Base-by-base conservation (phyloP, 92 coral and sea anemone genomes). In the Diadumene lineata region DNA sequence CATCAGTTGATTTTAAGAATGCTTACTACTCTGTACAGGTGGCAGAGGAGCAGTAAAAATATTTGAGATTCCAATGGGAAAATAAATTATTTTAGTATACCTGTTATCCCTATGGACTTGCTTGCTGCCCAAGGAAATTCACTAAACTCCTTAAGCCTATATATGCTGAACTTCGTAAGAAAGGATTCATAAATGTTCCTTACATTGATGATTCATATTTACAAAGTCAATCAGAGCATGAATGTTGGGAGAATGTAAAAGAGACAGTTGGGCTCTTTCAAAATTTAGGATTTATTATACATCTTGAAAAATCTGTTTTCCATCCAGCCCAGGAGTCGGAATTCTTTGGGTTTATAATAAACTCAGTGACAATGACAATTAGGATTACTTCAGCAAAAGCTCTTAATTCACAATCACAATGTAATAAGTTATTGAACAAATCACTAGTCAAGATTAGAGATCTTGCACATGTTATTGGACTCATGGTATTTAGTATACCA, bases 281-380 rank as follows among this genome's bases (percentile, higher is more conserved):
- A 23, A 73, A 79, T 16, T 50, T 79, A 46, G 72, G 84, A 9
- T 71, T 79, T 44, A 70, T 60, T 56, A 60, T 70, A 75, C 82
- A 57, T 34, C 82, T 68, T 19, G 46, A 78, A 74, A 68, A 66
- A 50, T 56, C 61, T 31, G 68, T 68, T 16, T 68, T 78, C n/a
- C 1, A 13, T 0, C 76, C 76, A 7, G 34, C 43, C 11, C 33
- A 56, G 19, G 73, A n/a, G 32, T 32, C 68, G 33, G 34, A 31
- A 1, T 68, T 67, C 18, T n/a, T 68, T 18, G 75, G 76, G 60
- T 34, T 78, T 69, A 43, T 51, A 21, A 64, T 76, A 43, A 25
- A 76, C 23, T 51, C 66, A 51, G 50, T 8, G 1, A 38, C 56
- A 6, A 78, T 56, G 82, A 78, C 68, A 34, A 69, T 55, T 23